Conservation (phyloP, 2,888 invertebrate genomes). For the Kryphioiulus occultus region DNA sequence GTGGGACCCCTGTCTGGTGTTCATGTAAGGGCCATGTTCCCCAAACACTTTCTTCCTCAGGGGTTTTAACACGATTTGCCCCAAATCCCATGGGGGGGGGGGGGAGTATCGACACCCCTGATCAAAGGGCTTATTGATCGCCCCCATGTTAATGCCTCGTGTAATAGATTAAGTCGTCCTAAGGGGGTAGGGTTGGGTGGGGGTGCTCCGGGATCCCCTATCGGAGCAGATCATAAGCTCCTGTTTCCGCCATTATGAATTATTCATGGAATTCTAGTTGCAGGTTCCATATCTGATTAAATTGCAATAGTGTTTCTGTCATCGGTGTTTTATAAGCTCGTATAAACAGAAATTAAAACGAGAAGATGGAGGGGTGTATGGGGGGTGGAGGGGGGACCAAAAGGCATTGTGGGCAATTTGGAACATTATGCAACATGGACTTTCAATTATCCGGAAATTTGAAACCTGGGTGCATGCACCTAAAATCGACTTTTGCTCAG, state of each 20-base stretch:
- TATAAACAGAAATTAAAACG: conserved; percentile 4
- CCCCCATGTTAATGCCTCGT: background rate
- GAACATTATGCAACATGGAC: too few species aligned
- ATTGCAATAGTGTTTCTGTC: conserved; percentile 22
- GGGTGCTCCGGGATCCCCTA: background rate
- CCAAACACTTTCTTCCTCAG: too few species aligned
- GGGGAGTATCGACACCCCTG: too few species aligned
- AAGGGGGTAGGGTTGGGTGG: background rate
- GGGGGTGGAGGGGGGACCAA: too few species aligned
- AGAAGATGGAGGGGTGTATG: background rate
- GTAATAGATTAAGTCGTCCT: background rate
- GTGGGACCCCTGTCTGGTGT: too few species aligned
- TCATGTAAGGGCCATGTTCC: too few species aligned
- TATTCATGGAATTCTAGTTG: background rate
- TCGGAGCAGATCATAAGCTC: background rate
- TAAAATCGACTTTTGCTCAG: too few species aligned
- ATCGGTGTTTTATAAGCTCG: background rate
- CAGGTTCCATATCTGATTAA: background rate
- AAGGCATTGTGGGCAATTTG: background rate
- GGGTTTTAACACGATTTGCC: too few species aligned
- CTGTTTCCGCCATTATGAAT: conserved; percentile 9
- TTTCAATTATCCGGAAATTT: too few species aligned
- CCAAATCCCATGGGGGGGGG: too few species aligned
- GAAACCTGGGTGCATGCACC: too few species aligned
- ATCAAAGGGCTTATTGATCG: too few species aligned